Base-by-base conservation (phyloP, 2,113 vertebrate species). In the Sturnus vulgaris region DNA sequence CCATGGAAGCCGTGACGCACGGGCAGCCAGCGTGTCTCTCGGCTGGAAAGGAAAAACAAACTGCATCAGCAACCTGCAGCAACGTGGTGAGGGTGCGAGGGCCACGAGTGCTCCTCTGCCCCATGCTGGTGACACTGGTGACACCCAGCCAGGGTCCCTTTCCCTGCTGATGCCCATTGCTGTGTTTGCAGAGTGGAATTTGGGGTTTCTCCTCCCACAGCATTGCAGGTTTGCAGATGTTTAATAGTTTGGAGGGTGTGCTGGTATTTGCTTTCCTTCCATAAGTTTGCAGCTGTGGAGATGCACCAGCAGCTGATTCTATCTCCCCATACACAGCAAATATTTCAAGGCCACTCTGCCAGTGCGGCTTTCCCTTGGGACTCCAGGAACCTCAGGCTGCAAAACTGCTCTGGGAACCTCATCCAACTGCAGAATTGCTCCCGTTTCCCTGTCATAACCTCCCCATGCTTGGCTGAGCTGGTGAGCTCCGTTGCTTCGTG, bases 1-100 rank as follows among this genome's bases (percentile, higher is more conserved):
- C 99, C 98, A 99, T 98, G 24, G 99, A 99, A 37, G 99, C 99
- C 0, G 99, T 99, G 97, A 99, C 99, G 25, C 99, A 99, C 23
- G 98, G 97, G 90, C 98, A 98, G 91, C 98, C 98, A 3, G 99
- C 99, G 1, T 99, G 99, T 92, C 98, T 98, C 97, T 99, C 99
- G 8, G 99, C 99, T 99, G 97, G 23, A 88, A 97, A 84, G 79
- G 59, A 47, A 78, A 63, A 96, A 86, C 86, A 93, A 93, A 86
- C 59, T 1, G 14, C 92, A 52, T 97, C 92, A 94, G 75, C 42
- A n/a, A 37, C 79, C 49, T 18, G 88, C 65, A 35, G 92, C 72
- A 61, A 8, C 31, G 22, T 2, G 31, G 49, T 3, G 11, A 65
- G 91, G 14, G 4, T n/a, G 82, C 0, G 0, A 52, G 52, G 60